Evolutionary conservation across 2,113 vertebrate species (phyloP).

Genomic region (Azemiops feae): DNA sequence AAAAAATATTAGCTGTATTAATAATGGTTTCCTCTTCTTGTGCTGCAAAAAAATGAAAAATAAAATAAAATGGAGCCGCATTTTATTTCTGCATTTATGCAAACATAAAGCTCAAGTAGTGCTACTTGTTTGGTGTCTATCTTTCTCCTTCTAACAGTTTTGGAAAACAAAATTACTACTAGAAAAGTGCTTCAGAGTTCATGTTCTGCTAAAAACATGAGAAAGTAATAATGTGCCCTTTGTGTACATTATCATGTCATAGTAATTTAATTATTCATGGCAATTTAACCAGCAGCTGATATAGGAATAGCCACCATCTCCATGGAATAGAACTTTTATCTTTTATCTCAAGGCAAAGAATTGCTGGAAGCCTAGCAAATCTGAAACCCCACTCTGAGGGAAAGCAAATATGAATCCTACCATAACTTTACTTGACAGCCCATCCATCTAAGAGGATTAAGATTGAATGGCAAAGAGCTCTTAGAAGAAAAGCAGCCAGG

Average conservation of each 20-base stretch:
- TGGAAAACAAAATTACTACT: neutral
- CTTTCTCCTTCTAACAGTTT: neutral
- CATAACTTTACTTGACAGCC: neutral
- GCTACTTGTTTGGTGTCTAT: neutral
- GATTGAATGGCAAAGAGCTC: neutral
- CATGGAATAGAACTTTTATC: neutral
- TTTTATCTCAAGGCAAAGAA: neutral
- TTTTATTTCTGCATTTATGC: neutral
- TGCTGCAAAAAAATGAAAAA: neutral
- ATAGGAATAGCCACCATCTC: neutral
- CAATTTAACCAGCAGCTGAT: neutral
- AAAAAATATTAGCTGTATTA: neutral
- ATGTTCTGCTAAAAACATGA: neutral
- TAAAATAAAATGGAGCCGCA: neutral
- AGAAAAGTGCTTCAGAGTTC: too few relatives aligned
- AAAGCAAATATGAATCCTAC: neutral
- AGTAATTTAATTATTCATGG: neutral
- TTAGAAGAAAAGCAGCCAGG: neutral
- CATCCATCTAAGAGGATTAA: neutral
- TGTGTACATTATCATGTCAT: neutral
- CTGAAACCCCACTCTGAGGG: neutral
- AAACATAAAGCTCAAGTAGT: neutral
- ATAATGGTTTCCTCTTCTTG: conserved; percentile 1
- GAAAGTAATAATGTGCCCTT: neutral
- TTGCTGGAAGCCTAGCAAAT: neutral